Evolutionary conservation across 2,113 vertebrate species (phyloP).

Genomic region (Vidua chalybeata): DNA sequence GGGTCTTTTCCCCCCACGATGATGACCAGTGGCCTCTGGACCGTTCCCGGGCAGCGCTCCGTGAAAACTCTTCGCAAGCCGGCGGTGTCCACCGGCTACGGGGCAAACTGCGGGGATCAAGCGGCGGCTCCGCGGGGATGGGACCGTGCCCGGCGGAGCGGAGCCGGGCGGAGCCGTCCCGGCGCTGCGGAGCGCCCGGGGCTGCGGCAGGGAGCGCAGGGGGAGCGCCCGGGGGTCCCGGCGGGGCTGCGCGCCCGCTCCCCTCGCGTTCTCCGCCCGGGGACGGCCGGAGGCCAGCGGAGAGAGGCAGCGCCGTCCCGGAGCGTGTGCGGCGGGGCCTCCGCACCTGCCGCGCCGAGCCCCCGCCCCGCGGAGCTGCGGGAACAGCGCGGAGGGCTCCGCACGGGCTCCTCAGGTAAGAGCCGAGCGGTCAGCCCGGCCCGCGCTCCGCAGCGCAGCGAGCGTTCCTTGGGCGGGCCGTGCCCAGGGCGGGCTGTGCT

Average conservation of each 20-base stretch:
- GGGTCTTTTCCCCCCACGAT: accelerated
- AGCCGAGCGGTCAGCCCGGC: background rate
- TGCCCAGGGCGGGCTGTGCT: too few relatives aligned
- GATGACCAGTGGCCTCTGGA: accelerated
- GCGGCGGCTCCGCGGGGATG: accelerated
- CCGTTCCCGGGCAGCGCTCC: background rate
- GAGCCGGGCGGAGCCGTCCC: background rate
- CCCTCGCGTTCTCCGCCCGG: background rate
- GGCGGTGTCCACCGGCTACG: background rate
- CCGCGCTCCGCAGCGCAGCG: background rate
- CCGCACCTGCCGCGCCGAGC: background rate
- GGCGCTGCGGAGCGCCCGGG: background rate
- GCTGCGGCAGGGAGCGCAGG: background rate
- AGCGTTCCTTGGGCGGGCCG: background rate
- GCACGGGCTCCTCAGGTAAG: background rate
- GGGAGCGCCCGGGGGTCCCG: background rate
- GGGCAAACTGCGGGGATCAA: accelerated
- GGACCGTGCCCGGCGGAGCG: background rate
- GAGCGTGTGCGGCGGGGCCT: background rate
- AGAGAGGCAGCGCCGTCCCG: background rate
- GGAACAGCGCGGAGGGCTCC: background rate
- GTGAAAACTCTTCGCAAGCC: background rate
- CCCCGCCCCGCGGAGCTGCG: background rate
- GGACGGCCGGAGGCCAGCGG: background rate
- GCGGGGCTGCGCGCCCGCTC: background rate